These are phyloP conservation scores for Darevskia mixta DNA, from an alignment of 2,797 vertebrate genomes.

Conservation along the genomic window DNA sequence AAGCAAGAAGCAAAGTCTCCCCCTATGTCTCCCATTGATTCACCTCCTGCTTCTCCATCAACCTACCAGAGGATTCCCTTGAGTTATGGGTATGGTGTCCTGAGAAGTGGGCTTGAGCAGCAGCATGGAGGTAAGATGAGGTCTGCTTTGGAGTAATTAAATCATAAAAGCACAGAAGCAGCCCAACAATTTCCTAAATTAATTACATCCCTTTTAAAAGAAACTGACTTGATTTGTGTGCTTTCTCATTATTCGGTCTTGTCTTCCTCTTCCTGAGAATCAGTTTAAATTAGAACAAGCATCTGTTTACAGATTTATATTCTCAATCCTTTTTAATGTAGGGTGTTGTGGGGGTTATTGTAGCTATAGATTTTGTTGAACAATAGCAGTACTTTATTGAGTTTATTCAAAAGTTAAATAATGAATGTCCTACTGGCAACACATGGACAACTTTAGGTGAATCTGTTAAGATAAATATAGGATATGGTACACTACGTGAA, in stretches of 20 bases:
- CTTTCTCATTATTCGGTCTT: slow-evolving; percentile 40
- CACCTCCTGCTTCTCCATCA: slow-evolving; percentile 87
- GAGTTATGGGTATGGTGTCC: slow-evolving; percentile 80
- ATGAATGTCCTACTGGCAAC: no score
- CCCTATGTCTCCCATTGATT: slow-evolving; percentile 81
- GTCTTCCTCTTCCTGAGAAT: slow-evolving; percentile 50
- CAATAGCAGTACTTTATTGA: no score
- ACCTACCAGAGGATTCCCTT: slow-evolving; percentile 79
- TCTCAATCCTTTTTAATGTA: background rate
- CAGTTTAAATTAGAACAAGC: slow-evolving; percentile 52
- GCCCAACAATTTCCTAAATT: slow-evolving; percentile 58
- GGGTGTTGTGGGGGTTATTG: background rate
- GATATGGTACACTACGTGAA: no score
- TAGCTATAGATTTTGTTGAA: no score
- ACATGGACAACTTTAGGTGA: no score
- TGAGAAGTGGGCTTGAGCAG: slow-evolving; percentile 82
- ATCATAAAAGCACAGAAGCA: slow-evolving; percentile 54
- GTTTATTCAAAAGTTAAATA: no score
- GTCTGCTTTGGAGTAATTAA: background rate
- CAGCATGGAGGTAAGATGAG: slow-evolving; percentile 82
- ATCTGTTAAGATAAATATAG: no score
- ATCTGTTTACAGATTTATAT: slow-evolving; percentile 54
- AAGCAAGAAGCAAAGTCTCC: slow-evolving; percentile 86
- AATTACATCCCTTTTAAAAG: slow-evolving; percentile 55
- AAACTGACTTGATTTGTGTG: slow-evolving; percentile 46